A percentile compares a stretch with the other conserved stretches of the same genome.
phyloP scores from a whole-genome alignment of 2,888 invertebrate genomes.

The Pediacus dermestoides region DNA sequence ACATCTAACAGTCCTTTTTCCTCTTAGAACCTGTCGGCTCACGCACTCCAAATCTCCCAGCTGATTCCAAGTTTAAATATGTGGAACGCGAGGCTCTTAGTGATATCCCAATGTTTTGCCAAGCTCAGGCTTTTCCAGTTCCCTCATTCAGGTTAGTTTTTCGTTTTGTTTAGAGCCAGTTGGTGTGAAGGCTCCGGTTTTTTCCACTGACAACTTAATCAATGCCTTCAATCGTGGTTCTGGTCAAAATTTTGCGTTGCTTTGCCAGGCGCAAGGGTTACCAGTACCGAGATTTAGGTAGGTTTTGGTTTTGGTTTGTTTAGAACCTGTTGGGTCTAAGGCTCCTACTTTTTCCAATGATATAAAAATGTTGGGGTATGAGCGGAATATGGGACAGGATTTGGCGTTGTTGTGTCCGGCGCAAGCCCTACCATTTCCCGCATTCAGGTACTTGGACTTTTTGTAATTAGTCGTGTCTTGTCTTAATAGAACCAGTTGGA shows the following conservation, averaged over 20 bases:
- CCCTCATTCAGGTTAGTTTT: slow-evolving; percentile 52
- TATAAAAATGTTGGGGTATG: slow-evolving; percentile 57
- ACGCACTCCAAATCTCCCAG: slow-evolving; percentile 47
- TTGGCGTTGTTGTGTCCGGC: slow-evolving; percentile 64
- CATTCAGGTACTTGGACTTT: slow-evolving; percentile 55
- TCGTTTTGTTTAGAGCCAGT: slow-evolving; percentile 56
- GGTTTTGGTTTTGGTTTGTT: slow-evolving; percentile 18
- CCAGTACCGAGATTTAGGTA: slow-evolving; percentile 62
- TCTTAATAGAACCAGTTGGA: slow-evolving; percentile 57
- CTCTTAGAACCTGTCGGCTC: slow-evolving; percentile 48
- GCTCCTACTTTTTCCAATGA: slow-evolving; percentile 64
- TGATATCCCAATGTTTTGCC: slow-evolving; percentile 49
- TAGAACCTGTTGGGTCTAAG: slow-evolving; percentile 63
- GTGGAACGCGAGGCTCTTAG: slow-evolving; percentile 28
- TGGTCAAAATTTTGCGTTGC: slow-evolving; percentile 62
- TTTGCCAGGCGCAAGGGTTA: slow-evolving; percentile 76
- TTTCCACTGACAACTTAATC: slow-evolving; percentile 66
- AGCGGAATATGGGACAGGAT: slow-evolving; percentile 44
- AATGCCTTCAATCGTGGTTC: slow-evolving; percentile 64
- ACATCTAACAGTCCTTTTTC: slow-evolving; percentile 1
- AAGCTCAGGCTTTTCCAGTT: slow-evolving; percentile 58
- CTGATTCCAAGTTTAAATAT: slow-evolving; percentile 41
- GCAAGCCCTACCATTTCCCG: slow-evolving; percentile 67
- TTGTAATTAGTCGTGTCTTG: slow-evolving; percentile 14
- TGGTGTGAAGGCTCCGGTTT: slow-evolving; percentile 68